Evolutionary conservation across 2,113 vertebrate species (phyloP).

Genomic region (Motacilla tschutschensis): DNA sequence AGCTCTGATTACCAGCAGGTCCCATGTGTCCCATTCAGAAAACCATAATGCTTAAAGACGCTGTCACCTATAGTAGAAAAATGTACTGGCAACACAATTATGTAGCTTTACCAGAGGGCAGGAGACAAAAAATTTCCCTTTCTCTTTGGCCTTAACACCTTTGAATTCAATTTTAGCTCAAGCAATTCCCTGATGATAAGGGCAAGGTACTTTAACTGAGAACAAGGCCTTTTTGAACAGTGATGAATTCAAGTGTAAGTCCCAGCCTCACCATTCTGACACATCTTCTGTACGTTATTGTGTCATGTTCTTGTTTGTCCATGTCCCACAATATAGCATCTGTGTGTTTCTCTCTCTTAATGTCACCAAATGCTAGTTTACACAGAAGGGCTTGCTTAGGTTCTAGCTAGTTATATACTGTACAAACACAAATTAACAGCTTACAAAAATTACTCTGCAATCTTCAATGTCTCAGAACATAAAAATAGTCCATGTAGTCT

Average conservation of each 20-base stretch:
- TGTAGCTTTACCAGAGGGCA: not conserved
- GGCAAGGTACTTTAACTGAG: not conserved
- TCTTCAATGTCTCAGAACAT: not conserved
- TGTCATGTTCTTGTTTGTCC: constrained; percentile 35
- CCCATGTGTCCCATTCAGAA: not conserved
- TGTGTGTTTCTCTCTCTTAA: constrained; percentile 52
- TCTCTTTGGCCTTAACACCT: not conserved
- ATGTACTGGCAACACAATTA: not conserved
- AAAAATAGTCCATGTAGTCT: not conserved
- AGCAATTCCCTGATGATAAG: not conserved
- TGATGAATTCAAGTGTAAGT: not conserved
- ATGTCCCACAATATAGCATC: constrained; percentile 14
- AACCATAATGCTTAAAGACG: not conserved
- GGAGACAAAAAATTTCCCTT: not conserved
- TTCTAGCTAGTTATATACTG: constrained; percentile 19
- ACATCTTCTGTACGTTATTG: not conserved
- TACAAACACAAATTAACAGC: constrained; percentile 43
- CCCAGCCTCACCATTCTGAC: not conserved
- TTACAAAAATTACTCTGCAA: constrained; percentile 11
- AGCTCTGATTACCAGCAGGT: not conserved
- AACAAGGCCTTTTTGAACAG: not conserved
- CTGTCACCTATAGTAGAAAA: not conserved
- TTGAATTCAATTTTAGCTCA: not conserved
- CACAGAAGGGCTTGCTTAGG: constrained; percentile 21
- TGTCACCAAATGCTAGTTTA: constrained; percentile 58